Base-by-base conservation (phyloP, 2,888 invertebrate species). In the Mesopsocus fuscifrons region DNA sequence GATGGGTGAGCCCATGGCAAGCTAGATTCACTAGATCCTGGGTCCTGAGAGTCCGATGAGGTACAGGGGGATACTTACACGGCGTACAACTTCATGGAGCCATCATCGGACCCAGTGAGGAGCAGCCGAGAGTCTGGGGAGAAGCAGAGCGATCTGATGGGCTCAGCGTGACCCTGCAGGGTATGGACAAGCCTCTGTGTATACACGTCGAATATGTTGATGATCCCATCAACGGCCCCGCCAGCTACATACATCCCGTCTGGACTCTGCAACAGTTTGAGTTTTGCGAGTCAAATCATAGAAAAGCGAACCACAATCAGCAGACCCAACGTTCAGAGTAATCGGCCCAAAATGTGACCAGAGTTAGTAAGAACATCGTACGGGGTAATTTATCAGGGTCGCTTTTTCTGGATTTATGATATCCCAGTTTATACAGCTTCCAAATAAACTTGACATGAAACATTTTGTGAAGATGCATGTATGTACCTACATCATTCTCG, bases 221-320 rank as follows among this genome's bases (percentile, higher is more conserved):
- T 92, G 50, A 95, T 91, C 4, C 97, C 97, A 60, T 95, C 94
- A 47, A 92, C 77, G 4, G 94, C 92, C 32, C 95, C 95, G 59
- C 91, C 88, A 0, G 95, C 97, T 54, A 94, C 85, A 57, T 87
- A 89, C 65, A 88, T 89, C 4, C 95, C 94, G 71, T 97, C 92
- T 2, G 92, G 94, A 65, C 95, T 95, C 88, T 94, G 59, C 26
- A 67, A 68, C n/a, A n/a, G n/a, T n/a, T n/a, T n/a, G n/a, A n/a
- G n/a, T n/a, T 13, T 23, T 22, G n/a, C n/a, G 4, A 18, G 15
- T 11, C 18, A 11, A 42, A 26, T 26, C 8, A 23, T 41, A 23
- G 6, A 17, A 16, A 34, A 38, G 18, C 20, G 22, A 46, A 11
- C 44, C 8, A 44, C 20, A 46, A 47, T 45, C 41, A n/a, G n/a